Base-by-base conservation (phyloP, 2,888 invertebrate species). In the Onchidella celtica region DNA sequence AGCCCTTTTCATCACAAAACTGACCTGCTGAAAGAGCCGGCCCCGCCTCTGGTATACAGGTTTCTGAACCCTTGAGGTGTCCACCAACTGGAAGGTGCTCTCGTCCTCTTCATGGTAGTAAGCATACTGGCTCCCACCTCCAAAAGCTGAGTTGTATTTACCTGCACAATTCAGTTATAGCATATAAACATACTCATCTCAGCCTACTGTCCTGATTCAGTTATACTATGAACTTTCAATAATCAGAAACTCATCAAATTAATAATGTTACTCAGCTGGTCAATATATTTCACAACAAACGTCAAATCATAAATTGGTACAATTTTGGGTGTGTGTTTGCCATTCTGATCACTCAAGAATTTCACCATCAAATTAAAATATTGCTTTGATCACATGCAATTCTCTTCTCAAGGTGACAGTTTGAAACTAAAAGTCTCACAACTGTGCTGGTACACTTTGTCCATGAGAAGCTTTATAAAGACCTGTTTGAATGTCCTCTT, bases 31-130 rank as follows among this genome's bases (percentile, higher is more conserved):
- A 86, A 93, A 93, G 79, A 93, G 91, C 74, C 93, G 91, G 24
- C 98, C 95, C 6, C 97, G 97, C 21, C 98, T 95, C 93, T 98
- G 98, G 94, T 98, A 98, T 21, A 97, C 87, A 0, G 93, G 92
- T 83, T 91, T 92, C 88, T 92, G 92, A 3, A 91, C 89, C 70
- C 89, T 87, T 0, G 98, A 96, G 0, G 97, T 98, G 92, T 99
- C 99, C 87, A 99, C 99, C 94, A 99, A 94, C 93, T 99, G 99
- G 95, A 99, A 99, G 74, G 97, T 97, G 87, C 97, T 97, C 93
- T 99, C 99, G 92, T 99, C 99, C 93, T 99, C 99, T 90, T 99
- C 99, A 90, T 99, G 99, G 93, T 97, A 98, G 93, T 99, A 99
- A 0, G 99, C 97, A 94, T 99, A 99, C 89, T 99, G 99, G 91